Evolutionary conservation across 2,113 vertebrate species (phyloP).

Genomic region (Chunga burmeisteri): DNA sequence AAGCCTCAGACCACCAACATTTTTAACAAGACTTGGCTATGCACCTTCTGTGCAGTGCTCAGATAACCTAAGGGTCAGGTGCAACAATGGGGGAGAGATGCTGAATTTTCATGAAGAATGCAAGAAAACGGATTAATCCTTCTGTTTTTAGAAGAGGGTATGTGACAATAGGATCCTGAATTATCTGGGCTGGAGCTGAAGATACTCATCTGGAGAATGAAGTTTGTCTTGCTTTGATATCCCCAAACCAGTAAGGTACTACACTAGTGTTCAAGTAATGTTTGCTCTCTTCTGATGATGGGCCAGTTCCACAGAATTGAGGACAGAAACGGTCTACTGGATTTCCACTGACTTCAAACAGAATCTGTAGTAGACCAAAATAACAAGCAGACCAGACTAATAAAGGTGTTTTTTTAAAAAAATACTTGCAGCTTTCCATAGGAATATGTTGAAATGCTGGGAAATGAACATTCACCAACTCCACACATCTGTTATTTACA

Average conservation of each 20-base stretch:
- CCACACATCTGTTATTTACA: constrained; percentile 48
- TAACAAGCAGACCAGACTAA: background rate
- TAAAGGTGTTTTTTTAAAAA: background rate
- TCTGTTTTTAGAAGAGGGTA: background rate
- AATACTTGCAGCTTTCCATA: background rate
- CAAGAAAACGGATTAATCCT: background rate
- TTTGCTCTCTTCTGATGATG: background rate
- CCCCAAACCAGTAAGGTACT: background rate
- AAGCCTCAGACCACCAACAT: background rate
- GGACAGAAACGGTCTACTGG: background rate
- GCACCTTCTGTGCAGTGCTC: background rate
- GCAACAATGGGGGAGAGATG: background rate
- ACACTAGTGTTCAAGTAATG: background rate
- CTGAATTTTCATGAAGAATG: background rate
- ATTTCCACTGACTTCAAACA: background rate
- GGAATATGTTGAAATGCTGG: background rate
- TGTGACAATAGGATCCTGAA: background rate
- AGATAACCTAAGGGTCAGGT: background rate
- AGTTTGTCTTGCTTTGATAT: background rate
- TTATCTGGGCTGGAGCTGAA: background rate
- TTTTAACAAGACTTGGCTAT: background rate
- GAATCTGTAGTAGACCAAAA: background rate
- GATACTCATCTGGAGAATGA: background rate
- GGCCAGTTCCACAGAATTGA: background rate
- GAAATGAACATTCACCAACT: constrained; percentile 24